phyloP scores from a whole-genome alignment of 2,888 invertebrate species.

The Epinotia brunnichana region DNA sequence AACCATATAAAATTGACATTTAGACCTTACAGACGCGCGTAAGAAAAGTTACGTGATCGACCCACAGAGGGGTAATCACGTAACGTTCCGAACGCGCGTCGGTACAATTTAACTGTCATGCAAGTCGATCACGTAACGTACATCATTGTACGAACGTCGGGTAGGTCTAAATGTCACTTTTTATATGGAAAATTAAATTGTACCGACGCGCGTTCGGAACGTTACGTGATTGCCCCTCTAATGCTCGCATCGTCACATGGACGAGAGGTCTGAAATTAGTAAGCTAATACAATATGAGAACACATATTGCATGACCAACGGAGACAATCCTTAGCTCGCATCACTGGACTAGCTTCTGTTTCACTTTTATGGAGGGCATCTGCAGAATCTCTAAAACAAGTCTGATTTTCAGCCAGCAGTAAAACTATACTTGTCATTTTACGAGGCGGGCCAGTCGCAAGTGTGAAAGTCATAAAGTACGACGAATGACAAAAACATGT shows the following conservation, averaged over 20 bases:
- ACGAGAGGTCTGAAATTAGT: neutral
- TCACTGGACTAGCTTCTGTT: neutral
- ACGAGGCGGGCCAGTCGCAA: conserved; percentile 61
- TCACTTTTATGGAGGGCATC: conserved; percentile 21
- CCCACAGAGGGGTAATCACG: too few species aligned
- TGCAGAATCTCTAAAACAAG: conserved; percentile 19
- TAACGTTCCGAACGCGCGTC: too few species aligned
- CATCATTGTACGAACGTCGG: too few species aligned
- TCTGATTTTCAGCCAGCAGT: conserved; percentile 41
- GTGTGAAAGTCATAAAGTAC: conserved; percentile 60
- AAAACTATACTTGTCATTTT: conserved; percentile 52
- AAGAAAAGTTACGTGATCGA: too few species aligned
- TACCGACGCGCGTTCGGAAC: too few species aligned
- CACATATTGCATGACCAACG: neutral
- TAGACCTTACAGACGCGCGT: too few species aligned
- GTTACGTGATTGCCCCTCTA: too few species aligned
- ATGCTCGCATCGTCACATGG: neutral
- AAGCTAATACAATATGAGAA: neutral
- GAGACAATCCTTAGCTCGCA: neutral
- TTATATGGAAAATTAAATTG: too few species aligned
- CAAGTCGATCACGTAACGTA: too few species aligned
- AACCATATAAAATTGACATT: too few species aligned
- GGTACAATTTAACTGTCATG: too few species aligned
- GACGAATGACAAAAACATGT: conserved; percentile 60
- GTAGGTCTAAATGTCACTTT: too few species aligned